Evolutionary conservation across 2,888 invertebrate genomes (phyloP).

Genomic region (Theretra japonica): DNA sequence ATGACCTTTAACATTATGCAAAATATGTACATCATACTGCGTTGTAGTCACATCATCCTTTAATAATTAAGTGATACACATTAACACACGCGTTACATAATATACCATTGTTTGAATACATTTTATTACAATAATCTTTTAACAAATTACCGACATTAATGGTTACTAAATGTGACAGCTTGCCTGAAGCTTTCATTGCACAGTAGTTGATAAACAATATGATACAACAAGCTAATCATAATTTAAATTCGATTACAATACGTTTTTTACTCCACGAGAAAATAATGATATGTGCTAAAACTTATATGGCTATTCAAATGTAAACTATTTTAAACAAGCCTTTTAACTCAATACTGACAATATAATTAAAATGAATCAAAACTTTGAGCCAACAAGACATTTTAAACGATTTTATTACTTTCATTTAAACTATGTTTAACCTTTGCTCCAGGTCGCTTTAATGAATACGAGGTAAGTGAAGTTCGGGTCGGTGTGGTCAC

Average conservation of each 20-base stretch:
- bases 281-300: neutral
- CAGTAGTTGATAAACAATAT: neutral
- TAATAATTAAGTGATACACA: neutral
- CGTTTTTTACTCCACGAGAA: neutral
- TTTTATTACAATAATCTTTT: neutral
- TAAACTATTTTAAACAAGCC: neutral
- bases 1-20: slow-evolving; percentile 34
- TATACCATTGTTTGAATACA: neutral
- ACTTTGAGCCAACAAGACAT: neutral
- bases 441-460: slow-evolving; percentile 19
- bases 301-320: neutral
- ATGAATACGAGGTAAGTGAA: slow-evolving; percentile 19
- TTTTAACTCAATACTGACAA: neutral
- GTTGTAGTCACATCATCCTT: neutral
- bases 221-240: neutral
- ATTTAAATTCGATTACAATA: neutral
- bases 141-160: neutral
- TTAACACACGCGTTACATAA: neutral
- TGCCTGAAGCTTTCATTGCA: neutral
- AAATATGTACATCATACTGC: slow-evolving; percentile 16
- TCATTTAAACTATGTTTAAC: neutral
- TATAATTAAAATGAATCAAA: neutral
- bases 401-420: slow-evolving; percentile 1
- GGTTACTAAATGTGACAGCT: neutral
- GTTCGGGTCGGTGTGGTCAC: neutral